These are phyloP conservation scores for Coranthus polyacanthus DNA, from an alignment of 2,797 vertebrate genomes.

Conservation along the genomic window DNA sequence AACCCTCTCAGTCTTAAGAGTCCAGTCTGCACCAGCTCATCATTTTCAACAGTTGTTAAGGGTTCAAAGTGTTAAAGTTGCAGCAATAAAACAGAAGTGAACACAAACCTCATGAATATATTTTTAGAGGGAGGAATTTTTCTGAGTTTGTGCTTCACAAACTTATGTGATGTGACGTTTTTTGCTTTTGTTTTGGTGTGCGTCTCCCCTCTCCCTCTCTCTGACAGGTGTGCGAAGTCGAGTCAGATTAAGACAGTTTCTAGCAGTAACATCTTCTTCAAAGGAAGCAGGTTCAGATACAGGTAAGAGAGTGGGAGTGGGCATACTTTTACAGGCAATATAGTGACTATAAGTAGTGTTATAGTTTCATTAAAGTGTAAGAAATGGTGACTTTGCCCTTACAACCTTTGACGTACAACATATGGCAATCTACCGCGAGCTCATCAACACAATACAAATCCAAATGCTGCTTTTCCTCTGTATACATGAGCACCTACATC, in stretches of 20 bases:
- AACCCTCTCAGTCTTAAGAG: slow-evolving; percentile 3
- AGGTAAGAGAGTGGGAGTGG: slow-evolving; percentile 82
- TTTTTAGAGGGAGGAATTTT: neutral
- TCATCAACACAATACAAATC: neutral
- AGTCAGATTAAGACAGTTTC: slow-evolving; percentile 98
- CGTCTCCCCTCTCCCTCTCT: slow-evolving; percentile 27
- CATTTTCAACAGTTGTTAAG: neutral
- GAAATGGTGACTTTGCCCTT: neutral
- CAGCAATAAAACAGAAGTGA: no score
- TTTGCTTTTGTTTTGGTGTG: no score
- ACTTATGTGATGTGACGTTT: slow-evolving; percentile 6
- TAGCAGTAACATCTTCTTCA: slow-evolving; percentile 99
- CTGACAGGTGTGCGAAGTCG: slow-evolving; percentile 94
- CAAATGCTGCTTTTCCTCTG: neutral
- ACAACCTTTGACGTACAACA: neutral
- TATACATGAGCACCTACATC: slow-evolving; percentile 14
- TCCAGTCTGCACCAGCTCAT: neutral
- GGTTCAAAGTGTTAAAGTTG: no score
- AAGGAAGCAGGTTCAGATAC: slow-evolving; percentile 98
- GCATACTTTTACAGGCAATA: neutral
- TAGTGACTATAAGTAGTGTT: neutral
- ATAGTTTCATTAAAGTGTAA: neutral
- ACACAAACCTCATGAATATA: neutral
- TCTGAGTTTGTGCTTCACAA: slow-evolving; percentile 8
- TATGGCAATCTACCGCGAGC: neutral